Evolutionary conservation across 2,113 vertebrate species (phyloP).

Genomic region (Cyphomyrus discorhynchus): DNA sequence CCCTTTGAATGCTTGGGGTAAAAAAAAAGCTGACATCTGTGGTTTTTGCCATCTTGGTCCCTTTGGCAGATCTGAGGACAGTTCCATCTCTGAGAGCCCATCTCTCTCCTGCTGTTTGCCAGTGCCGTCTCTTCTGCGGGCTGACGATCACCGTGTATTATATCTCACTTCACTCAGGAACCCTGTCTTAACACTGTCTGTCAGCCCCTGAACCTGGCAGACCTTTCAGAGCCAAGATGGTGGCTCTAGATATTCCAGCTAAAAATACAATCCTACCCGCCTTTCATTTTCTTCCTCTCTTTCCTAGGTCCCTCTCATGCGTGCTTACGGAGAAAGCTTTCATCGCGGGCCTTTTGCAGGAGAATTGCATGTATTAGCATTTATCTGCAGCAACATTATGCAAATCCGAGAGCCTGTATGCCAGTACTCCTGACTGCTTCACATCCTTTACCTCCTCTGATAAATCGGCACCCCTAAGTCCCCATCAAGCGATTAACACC

Average conservation of each 20-base stretch:
- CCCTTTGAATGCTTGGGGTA: neutral
- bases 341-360: neutral
- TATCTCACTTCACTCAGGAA: neutral
- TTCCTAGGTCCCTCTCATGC: slow-evolving; percentile 5
- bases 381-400: slow-evolving; percentile 24
- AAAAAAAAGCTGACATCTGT: neutral
- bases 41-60: neutral
- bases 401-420: slow-evolving; percentile 23
- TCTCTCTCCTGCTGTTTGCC: neutral
- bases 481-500: slow-evolving; percentile 7
- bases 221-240: neutral
- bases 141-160: neutral
- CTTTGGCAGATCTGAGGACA: neutral
- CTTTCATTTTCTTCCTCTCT: neutral
- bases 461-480: neutral
- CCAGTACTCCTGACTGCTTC: neutral
- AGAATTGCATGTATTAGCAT: slow-evolving; percentile 28
- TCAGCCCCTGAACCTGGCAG: neutral
- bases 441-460: neutral
- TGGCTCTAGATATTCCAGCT: neutral
- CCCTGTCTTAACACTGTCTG: neutral
- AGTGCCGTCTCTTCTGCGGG: neutral
- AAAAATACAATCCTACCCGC: slow-evolving; percentile 17
- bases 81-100: neutral
- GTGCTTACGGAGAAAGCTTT: slow-evolving; percentile 17